Evolutionary conservation across 2,113 vertebrate genomes (phyloP).

Genomic region (Grammomys dolichurus): DNA sequence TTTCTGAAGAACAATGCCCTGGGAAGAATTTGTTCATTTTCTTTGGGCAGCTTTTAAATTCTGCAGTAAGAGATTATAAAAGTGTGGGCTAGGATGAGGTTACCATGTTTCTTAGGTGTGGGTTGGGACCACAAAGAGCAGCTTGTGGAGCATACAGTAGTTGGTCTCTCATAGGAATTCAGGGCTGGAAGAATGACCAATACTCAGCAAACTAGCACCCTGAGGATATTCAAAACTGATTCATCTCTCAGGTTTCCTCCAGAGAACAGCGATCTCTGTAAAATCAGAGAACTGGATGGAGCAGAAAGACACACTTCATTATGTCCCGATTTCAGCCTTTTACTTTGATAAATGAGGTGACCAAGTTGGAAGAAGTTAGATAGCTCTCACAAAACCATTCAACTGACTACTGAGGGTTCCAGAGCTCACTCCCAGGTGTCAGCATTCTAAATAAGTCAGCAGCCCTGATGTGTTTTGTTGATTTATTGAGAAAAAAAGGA

Average conservation of each 20-base stretch:
- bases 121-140: not conserved
- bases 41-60: not conserved
- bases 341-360: slow-evolving; percentile 52
- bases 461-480: not conserved
- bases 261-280: slow-evolving; percentile 5
- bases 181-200: not conserved
- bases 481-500: slow-evolving; percentile 27
- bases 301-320: slow-evolving; percentile 2
- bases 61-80: not conserved
- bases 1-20: not conserved
- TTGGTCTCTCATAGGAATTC: not conserved
- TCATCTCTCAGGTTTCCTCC: not conserved
- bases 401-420: not conserved
- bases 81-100: not conserved
- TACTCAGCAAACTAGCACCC: not conserved
- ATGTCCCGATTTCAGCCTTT: slow-evolving; percentile 52
- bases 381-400: not conserved
- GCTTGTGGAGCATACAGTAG: not conserved
- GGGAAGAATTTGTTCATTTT: not conserved
- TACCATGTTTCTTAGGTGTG: accelerated
- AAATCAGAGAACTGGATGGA: slow-evolving; percentile 8
- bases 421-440: not conserved
- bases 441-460: not conserved
- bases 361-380: not conserved
- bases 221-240: not conserved